Percentiles rank a stretch among this genome's conserved stretches.
Evolutionary conservation across 2,888 invertebrate species (phyloP).

Genomic region (Saturnia japonica): DNA sequence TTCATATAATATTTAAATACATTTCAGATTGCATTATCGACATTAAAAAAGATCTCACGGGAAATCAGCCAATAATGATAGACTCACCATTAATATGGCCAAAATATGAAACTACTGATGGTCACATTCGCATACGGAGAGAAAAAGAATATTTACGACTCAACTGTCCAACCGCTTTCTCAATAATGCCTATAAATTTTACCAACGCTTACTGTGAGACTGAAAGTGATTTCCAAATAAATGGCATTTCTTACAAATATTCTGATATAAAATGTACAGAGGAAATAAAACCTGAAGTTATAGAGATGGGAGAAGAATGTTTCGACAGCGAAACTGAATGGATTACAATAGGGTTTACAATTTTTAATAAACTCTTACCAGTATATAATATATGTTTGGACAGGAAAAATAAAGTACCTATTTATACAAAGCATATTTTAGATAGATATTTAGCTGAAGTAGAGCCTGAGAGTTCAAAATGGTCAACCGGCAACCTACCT

Average conservation of each 20-base stretch:
- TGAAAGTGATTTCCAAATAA: slow-evolving; percentile 36
- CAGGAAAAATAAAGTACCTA: slow-evolving; percentile 36
- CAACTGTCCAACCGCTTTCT: slow-evolving; percentile 43
- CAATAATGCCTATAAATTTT: slow-evolving; percentile 27
- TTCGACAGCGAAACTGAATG: slow-evolving; percentile 35
- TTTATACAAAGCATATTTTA: slow-evolving; percentile 44
- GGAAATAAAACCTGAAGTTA: slow-evolving; percentile 32
- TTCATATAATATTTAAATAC: slow-evolving; percentile 1
- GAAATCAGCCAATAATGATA: slow-evolving; percentile 43
- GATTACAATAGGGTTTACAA: slow-evolving; percentile 42
- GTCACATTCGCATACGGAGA: slow-evolving; percentile 40
- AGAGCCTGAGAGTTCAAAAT: slow-evolving; percentile 27
- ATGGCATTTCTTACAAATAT: slow-evolving; percentile 35
- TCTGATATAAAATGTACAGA: slow-evolving; percentile 46
- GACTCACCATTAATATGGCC: slow-evolving; percentile 32
- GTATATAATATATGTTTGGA: slow-evolving; percentile 54
- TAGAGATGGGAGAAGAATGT: slow-evolving; percentile 36
- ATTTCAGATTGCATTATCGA: slow-evolving; percentile 55
- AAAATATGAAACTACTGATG: slow-evolving; percentile 31
- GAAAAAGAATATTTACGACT: slow-evolving; percentile 33
- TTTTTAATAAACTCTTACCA: slow-evolving; percentile 27
- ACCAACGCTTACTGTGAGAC: slow-evolving; percentile 40
- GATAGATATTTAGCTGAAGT: slow-evolving; percentile 31
- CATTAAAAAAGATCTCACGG: slow-evolving; percentile 35
- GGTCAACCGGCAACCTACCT: slow-evolving; percentile 36